Evolutionary conservation across 2,797 vertebrate species (phyloP).

Genomic region (Echeneis naucrates): DNA sequence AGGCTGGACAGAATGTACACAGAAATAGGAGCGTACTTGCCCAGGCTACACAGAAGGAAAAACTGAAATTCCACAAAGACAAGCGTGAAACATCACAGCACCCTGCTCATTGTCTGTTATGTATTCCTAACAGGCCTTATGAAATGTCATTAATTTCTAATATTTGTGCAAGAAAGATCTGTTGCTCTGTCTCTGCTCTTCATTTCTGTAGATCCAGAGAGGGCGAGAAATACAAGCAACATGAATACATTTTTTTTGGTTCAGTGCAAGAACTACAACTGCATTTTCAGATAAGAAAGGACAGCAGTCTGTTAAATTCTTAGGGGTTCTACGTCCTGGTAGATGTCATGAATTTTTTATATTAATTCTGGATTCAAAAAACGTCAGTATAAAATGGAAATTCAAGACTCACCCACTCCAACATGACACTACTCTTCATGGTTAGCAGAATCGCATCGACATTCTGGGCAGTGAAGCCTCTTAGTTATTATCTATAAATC

Average conservation of each 20-base stretch:
- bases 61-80: constrained; percentile 7
- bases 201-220: constrained; percentile 2
- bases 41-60: background rate
- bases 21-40: background rate
- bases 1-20: too few relatives aligned
- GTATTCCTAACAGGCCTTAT: background rate
- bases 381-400: constrained; percentile 43
- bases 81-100: background rate
- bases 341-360: constrained; percentile 67
- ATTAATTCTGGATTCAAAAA: constrained; percentile 32
- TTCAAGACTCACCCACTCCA: constrained; percentile 17
- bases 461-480: background rate
- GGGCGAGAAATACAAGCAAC: constrained; percentile 48
- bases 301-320: constrained; percentile 62
- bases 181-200: constrained; percentile 15
- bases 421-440: constrained; percentile 4
- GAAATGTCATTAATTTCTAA: constrained; percentile 17
- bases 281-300: constrained; percentile 50
- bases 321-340: constrained; percentile 54
- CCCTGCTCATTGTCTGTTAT: background rate
- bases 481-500: background rate
- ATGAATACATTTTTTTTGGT: constrained; percentile 44
- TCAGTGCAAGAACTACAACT: constrained; percentile 42
- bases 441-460: constrained; percentile 1
- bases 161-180: constrained; percentile 24